These are phyloP conservation scores for Carlito syrichta DNA, from an alignment of 2,113 vertebrate species.

Conservation along the genomic window DNA sequence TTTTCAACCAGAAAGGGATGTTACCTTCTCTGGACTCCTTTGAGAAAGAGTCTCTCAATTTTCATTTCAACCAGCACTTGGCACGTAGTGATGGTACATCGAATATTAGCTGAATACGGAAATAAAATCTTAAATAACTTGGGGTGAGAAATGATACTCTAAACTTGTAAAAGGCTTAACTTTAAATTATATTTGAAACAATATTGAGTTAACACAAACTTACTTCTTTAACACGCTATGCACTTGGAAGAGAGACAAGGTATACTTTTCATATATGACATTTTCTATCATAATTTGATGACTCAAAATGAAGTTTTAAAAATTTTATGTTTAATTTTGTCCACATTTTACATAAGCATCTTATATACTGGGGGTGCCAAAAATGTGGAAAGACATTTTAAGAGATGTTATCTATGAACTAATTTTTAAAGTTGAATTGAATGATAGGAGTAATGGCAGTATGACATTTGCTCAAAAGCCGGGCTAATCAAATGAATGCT, in stretches of 20 bases:
- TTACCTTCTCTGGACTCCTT: background rate
- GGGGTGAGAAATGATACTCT: background rate
- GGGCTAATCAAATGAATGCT: too few relatives aligned
- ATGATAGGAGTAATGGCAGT: too few relatives aligned
- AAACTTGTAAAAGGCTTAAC: background rate
- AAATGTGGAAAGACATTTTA: too few relatives aligned
- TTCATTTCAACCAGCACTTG: background rate
- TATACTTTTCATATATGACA: background rate
- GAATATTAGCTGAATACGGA: background rate
- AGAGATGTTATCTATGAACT: too few relatives aligned
- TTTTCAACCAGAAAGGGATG: background rate
- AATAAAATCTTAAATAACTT: background rate
- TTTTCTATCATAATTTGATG: background rate
- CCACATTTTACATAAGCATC: background rate
- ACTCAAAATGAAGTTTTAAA: background rate
- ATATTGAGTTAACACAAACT: background rate
- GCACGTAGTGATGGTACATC: background rate
- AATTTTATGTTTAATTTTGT: background rate
- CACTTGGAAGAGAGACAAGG: background rate
- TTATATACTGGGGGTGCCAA: too few relatives aligned
- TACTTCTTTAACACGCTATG: background rate
- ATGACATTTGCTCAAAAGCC: too few relatives aligned
- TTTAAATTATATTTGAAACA: too few relatives aligned
- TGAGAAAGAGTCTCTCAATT: background rate
- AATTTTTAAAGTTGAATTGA: too few relatives aligned